These are phyloP conservation scores for Pardalotus punctatus DNA, from an alignment of 2,113 vertebrate species.

Conservation along the genomic window DNA sequence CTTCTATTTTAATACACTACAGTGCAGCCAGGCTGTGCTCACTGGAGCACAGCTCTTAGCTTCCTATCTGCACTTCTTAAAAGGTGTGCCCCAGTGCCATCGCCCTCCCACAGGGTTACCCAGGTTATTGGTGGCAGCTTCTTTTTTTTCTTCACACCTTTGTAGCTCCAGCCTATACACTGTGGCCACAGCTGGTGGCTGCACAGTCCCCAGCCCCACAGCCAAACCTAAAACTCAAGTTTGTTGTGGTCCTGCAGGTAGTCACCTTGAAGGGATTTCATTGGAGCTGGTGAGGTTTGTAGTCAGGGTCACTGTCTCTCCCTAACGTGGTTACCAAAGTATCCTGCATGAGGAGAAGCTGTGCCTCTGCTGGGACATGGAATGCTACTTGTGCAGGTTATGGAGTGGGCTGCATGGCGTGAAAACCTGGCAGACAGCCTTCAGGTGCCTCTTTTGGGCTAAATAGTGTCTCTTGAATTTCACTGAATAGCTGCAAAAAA, in stretches of 20 bases:
- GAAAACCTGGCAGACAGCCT: neutral
- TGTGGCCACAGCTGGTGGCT: neutral
- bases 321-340: neutral
- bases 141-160: neutral
- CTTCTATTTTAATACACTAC: neutral
- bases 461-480: neutral
- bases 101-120: fast-evolving
- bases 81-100: fast-evolving
- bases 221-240: neutral
- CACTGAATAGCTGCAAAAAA: neutral
- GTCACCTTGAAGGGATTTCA: neutral
- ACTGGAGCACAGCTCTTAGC: neutral
- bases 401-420: fast-evolving
- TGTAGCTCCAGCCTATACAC: neutral
- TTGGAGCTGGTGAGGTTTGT: neutral
- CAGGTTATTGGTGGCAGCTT: fast-evolving
- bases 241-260: neutral
- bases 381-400: neutral
- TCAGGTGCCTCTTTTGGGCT: neutral
- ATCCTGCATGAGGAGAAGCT: neutral
- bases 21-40: neutral
- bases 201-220: neutral
- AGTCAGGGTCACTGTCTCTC: neutral
- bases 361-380: fast-evolving
- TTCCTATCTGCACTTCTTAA: neutral